Conservation (phyloP, 2,113 vertebrate species). For the Spheniscus mendiculus region DNA sequence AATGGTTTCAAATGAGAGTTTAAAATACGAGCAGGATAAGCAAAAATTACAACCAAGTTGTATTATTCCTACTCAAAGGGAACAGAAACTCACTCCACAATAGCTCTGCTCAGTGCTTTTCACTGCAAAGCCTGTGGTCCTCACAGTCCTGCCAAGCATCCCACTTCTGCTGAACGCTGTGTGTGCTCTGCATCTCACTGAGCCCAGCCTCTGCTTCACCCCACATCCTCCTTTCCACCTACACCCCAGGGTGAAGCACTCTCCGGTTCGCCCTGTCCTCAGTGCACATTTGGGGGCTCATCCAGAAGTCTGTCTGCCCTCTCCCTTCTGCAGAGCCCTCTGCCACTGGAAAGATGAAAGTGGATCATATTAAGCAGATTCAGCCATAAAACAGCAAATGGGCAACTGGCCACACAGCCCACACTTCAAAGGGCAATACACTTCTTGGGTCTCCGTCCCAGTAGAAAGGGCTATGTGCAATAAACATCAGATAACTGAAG, state of each 20-base stretch:
- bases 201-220: background rate
- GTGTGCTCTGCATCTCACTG: background rate
- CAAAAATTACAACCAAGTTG: background rate
- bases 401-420: background rate
- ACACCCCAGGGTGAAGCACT: background rate
- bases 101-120: background rate
- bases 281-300: background rate
- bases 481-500: conserved; percentile 26
- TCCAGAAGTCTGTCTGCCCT: background rate
- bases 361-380: background rate
- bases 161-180: background rate
- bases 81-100: background rate
- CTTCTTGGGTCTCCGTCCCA: background rate
- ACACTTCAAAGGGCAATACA: conserved; percentile 1
- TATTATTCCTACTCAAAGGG: background rate
- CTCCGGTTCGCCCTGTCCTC: fast-evolving
- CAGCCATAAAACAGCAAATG: background rate
- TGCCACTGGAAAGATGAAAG: background rate
- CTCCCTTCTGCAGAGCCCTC: background rate
- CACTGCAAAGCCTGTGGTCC: background rate
- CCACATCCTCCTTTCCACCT: background rate
- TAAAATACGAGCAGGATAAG: background rate
- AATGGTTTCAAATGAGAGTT: background rate
- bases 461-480: background rate
- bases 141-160: background rate